Evolutionary conservation across 2,797 vertebrate species (phyloP).

Genomic region (Molothrus aeneus): DNA sequence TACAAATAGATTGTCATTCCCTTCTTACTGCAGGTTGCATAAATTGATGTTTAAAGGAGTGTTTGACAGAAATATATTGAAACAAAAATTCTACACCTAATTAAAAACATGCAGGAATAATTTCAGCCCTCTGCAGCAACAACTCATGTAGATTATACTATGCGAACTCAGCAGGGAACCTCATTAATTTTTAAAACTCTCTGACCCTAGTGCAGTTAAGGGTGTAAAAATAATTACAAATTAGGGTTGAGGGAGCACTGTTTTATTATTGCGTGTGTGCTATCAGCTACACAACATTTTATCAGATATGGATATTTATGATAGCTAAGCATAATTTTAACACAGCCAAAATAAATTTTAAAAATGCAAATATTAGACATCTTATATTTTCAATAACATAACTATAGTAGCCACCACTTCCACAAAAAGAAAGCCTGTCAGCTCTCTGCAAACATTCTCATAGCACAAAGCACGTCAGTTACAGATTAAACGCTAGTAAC

Average conservation of each 20-base stretch:
- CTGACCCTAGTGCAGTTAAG: conserved; percentile 77
- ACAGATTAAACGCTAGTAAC: conserved; percentile 63
- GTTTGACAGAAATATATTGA: conserved; percentile 1
- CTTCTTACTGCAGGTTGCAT: background rate
- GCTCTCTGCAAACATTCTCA: conserved; percentile 33
- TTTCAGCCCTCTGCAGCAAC: conserved; percentile 65
- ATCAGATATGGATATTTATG: conserved; percentile 37
- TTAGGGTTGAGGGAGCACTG: conserved; percentile 72
- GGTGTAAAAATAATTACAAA: conserved; percentile 81
- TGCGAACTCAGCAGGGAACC: conserved; percentile 77
- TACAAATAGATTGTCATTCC: background rate
- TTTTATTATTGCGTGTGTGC: conserved; percentile 66
- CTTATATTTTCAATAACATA: conserved; percentile 12
- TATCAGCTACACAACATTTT: conserved; percentile 59
- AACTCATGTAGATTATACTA: conserved; percentile 70
- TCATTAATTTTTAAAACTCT: conserved; percentile 84
- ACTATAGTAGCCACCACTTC: conserved; percentile 38
- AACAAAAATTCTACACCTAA: conserved; percentile 52
- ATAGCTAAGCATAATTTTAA: conserved; percentile 56
- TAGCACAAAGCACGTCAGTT: conserved; percentile 71
- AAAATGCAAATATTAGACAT: conserved; percentile 13
- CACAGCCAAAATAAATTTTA: conserved; percentile 26
- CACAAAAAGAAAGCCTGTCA: conserved; percentile 39
- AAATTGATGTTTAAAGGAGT: conserved; percentile 28
- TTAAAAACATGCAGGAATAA: conserved; percentile 63